A percentile compares a stretch with the other conserved stretches of the same genome.
These are phyloP conservation scores for Sorex maritimensis DNA, from an alignment of 2,797 vertebrate genomes.

Conservation along the genomic window DNA sequence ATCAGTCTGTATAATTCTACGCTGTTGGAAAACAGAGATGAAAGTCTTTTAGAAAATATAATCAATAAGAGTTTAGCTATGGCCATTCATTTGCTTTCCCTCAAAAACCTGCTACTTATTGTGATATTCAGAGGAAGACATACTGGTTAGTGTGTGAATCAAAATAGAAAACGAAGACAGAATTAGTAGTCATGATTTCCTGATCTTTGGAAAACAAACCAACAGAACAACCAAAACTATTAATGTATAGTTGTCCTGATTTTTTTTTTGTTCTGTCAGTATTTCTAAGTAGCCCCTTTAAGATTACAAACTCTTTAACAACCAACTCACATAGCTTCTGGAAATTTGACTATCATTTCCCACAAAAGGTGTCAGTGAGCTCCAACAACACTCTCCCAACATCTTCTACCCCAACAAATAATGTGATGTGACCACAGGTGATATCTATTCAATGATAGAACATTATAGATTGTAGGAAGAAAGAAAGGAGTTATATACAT, in stretches of 20 bases:
- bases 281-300: background rate
- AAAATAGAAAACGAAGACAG: background rate
- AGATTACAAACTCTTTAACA: background rate
- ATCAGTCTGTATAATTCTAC: background rate
- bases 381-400: background rate
- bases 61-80: background rate
- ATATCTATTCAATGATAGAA: background rate
- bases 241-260: no score
- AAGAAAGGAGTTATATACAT: background rate
- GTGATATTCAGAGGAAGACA: background rate
- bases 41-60: slow-evolving; percentile 21
- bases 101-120: background rate
- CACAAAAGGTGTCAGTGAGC: background rate
- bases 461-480: background rate
- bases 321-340: background rate
- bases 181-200: background rate
- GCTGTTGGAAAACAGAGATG: background rate
- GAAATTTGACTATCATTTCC: background rate
- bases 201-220: background rate
- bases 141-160: no score
- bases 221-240: background rate
- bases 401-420: no score
- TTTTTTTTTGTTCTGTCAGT: background rate
- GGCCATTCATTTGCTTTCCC: background rate
- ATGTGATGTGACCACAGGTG: background rate